Evolutionary conservation across 2,888 invertebrate genomes (phyloP), one percentile per base, ranked within the genome.

Genomic region (Limnephilus auricula): DNA sequence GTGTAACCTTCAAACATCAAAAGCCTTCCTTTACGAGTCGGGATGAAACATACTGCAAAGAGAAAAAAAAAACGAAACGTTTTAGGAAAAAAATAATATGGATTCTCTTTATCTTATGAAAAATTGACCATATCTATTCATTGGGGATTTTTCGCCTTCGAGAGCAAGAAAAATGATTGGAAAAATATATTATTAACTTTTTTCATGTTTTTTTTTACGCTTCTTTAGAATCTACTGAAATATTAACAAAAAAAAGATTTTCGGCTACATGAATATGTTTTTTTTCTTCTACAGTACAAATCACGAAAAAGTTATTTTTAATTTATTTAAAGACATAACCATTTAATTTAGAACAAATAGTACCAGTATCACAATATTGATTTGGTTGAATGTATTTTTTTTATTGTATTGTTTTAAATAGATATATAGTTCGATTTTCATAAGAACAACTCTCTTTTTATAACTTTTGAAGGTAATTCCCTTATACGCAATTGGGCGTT

Each of bases 1-100:
- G 89, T 89, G 80, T 45, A 89, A 30, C 65, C n/a, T 3, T 89
- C 80, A 2, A 89, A 34, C 89, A 88, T 88, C 85, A 88, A 88
- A 10, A 88, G 88, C 6, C 34, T 78, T 31, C 88, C 88, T 78
- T 37, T 79, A 15, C 65, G 88, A 9, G 88, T 65, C 37, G 34
- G n/a, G 13, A 85, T 40, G 40, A 85, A 85, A 12, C 25, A 30
- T 25, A 85, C 85, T 85, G 30, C 65, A 25, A 25, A n/a, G 18
- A 65, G 9, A n/a, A 18, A n/a, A 2, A 65, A 25, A 65, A 65
- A 0, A 25, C 65, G 25, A n/a, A 25, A 65, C 25, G 25, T 6
- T 65, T 65, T 65, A 65, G 65, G 25, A 65, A n/a, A n/a, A n/a
- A 65, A 25, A 65, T 65, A 25, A 65, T 25, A 65, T 25, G 6